phyloP scores from a whole-genome alignment of 2,113 vertebrate species.

The Petrocephalus microphthalmus region DNA sequence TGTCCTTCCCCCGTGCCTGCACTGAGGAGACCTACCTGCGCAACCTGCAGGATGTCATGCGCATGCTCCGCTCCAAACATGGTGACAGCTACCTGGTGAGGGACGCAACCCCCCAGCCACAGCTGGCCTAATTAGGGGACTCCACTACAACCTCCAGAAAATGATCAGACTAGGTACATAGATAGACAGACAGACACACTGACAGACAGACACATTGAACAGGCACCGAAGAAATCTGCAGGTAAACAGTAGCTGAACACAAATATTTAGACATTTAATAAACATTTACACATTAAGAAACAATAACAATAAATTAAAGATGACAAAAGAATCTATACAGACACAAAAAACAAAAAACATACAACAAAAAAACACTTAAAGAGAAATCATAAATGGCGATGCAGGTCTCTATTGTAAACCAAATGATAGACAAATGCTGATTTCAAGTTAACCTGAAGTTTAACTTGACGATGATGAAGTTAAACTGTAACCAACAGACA shows the following conservation, averaged over 20 bases:
- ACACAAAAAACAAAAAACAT: neutral
- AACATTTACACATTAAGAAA: neutral
- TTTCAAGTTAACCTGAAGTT: no score
- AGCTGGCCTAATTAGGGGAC: neutral
- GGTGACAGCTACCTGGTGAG: conserved; percentile 84
- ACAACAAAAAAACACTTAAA: neutral
- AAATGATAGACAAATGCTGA: neutral
- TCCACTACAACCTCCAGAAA: neutral
- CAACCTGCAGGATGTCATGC: conserved; percentile 70
- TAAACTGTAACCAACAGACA: neutral
- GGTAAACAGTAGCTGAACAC: neutral
- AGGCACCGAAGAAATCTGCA: neutral
- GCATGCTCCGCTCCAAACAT: conserved; percentile 86
- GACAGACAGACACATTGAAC: neutral
- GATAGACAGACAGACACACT: no score
- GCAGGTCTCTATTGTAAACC: neutral
- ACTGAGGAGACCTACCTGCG: conserved; percentile 72
- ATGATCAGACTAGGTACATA: neutral
- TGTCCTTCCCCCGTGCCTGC: conserved; percentile 66
- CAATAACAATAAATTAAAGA: neutral
- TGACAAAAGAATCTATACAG: neutral
- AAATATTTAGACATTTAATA: neutral
- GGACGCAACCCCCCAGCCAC: neutral
- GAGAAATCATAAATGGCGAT: neutral
- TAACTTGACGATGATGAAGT: no score